Conservation (phyloP, 1,140 invertebrate genomes). For the Globodera ellingtonae region DNA sequence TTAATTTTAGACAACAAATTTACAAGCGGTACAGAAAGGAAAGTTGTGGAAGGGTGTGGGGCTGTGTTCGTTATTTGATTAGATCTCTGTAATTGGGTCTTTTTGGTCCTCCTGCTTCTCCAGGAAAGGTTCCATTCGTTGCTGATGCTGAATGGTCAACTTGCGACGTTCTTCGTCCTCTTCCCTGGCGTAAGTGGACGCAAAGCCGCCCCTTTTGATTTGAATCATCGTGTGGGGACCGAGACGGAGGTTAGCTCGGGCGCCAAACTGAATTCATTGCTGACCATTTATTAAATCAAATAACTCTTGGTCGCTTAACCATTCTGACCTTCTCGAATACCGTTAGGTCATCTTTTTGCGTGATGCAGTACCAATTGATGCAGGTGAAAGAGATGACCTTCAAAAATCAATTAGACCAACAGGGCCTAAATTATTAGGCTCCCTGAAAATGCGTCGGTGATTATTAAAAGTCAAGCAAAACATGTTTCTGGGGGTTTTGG, state of each 20-base stretch:
- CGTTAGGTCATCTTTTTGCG: constrained; percentile 59
- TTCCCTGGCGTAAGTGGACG: constrained; percentile 48
- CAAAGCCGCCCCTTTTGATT: constrained; percentile 57
- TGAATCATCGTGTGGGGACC: constrained; percentile 53
- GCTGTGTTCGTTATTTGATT: background rate
- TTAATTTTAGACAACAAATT: no score
- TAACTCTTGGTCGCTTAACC: background rate
- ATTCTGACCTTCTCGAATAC: constrained; percentile 57
- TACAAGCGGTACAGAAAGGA: no score
- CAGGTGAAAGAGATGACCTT: constrained; percentile 53
- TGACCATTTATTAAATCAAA: background rate
- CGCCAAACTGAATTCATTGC: constrained; percentile 47
- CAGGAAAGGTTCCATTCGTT: background rate
- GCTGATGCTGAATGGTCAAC: constrained; percentile 17
- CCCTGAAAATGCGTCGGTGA: no score
- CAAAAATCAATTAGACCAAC: background rate
- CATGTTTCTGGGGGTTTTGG: no score
- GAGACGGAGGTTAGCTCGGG: constrained; percentile 52
- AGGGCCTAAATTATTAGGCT: background rate
- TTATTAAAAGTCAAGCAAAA: no score
- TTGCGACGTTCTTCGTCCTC: constrained; percentile 37
- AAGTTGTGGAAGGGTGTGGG: no score
- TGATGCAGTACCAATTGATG: constrained; percentile 63
- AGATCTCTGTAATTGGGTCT: background rate
- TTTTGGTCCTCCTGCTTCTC: background rate